These are phyloP conservation scores for Agriopis aurantiaria DNA, from an alignment of 2,888 invertebrate species.

Conservation along the genomic window DNA sequence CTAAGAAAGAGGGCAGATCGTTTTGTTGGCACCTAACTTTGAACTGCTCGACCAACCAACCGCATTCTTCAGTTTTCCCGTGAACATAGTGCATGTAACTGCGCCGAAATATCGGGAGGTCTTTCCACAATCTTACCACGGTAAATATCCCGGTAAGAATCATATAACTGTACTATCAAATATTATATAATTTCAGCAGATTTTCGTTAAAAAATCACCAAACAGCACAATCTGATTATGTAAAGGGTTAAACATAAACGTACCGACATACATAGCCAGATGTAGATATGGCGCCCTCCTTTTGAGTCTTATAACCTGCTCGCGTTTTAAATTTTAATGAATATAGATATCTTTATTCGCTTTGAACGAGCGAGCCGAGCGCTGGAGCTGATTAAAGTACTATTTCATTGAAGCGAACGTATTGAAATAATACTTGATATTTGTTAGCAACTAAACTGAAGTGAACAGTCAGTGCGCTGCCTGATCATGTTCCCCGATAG, in stretches of 20 bases:
- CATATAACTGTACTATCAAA: no score
- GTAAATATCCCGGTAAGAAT: no score
- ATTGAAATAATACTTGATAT: background rate
- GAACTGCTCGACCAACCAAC: no score
- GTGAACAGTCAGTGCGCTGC: no score
- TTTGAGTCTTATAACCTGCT: constrained; percentile 78
- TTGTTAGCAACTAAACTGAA: background rate
- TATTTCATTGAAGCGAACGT: constrained; percentile 41
- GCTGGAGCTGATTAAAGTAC: constrained; percentile 55
- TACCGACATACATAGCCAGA: constrained; percentile 31
- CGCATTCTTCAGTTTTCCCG: no score
- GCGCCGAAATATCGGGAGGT: no score
- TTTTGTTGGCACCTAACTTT: no score
- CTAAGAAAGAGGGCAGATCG: no score
- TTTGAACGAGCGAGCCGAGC: constrained; percentile 68
- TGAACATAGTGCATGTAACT: no score
- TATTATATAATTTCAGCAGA: background rate
- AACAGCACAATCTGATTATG: constrained; percentile 5
- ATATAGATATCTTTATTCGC: constrained; percentile 83
- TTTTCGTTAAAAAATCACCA: constrained; percentile 31
- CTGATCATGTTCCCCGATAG: no score
- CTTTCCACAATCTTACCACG: no score
- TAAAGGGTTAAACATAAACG: constrained; percentile 28
- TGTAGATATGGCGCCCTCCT: constrained; percentile 57
- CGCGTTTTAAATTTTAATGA: constrained; percentile 84